Conservation (phyloP, 37 sponge, comb jelly and placozoan species). For the Corticium candelabrum region DNA sequence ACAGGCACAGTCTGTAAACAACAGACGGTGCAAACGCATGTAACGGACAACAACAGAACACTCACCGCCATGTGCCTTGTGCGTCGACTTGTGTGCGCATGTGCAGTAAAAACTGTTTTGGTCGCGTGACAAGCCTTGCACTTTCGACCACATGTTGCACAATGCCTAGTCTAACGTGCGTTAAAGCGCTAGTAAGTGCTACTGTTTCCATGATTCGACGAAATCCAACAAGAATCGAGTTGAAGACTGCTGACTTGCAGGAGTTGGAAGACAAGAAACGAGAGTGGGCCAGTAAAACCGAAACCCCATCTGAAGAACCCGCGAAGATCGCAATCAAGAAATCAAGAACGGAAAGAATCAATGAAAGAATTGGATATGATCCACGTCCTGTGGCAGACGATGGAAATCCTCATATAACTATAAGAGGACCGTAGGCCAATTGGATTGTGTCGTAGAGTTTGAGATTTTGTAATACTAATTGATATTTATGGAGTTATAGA, state of each 20-base stretch:
- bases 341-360: neutral
- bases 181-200: no score
- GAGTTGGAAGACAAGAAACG: neutral
- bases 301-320: neutral
- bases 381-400: neutral
- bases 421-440: no score
- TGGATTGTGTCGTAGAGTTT: no score
- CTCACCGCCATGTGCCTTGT: neutral
- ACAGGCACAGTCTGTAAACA: conserved; percentile 72
- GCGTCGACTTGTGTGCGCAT: no score
- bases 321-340: no score
- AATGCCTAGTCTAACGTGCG: neutral
- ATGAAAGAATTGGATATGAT: neutral
- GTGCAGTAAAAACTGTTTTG: no score
- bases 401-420: neutral
- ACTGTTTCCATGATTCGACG: neutral
- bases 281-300: neutral
- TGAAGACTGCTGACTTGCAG: neutral
- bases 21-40: no score
- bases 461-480: no score
- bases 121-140: no score
- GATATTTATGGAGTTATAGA: no score
- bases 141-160: no score
- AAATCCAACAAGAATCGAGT: neutral
- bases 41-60: no score